phyloP scores from a whole-genome alignment of 2,888 invertebrate genomes.

The Metacarcinus magister region DNA sequence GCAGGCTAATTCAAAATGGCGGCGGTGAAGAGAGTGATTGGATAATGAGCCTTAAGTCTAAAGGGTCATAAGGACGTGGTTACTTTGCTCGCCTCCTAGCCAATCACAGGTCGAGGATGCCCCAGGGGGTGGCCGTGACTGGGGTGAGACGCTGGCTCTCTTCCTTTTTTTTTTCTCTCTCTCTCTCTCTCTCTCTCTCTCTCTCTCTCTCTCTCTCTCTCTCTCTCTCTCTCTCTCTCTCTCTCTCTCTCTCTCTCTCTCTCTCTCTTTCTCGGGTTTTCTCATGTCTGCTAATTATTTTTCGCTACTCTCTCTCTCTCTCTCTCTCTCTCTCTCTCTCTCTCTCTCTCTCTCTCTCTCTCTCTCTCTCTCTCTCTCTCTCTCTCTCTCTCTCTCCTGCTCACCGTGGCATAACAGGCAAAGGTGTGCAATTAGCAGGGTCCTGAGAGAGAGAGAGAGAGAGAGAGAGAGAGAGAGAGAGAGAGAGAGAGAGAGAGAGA shows the following conservation, averaged over 20 bases:
- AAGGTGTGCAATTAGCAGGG: background rate
- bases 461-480: slow-evolving; percentile 48
- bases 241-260: slow-evolving; percentile 45
- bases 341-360: background rate
- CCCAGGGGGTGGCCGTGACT: slow-evolving; percentile 8
- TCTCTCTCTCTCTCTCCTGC: slow-evolving; percentile 38
- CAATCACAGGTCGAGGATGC: background rate
- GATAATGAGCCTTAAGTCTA: background rate
- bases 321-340: no score
- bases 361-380: slow-evolving; percentile 43
- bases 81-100: background rate
- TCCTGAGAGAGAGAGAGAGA: slow-evolving; percentile 31
- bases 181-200: slow-evolving; percentile 54
- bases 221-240: slow-evolving; percentile 61
- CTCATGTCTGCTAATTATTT: background rate
- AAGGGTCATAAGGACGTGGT: background rate
- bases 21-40: background rate
- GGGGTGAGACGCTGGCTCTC: background rate
- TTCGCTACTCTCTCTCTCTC: no score
- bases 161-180: background rate
- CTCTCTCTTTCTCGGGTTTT: no score
- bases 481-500: slow-evolving; percentile 12
- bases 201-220: slow-evolving; percentile 55
- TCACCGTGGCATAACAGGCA: background rate
- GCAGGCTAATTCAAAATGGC: background rate